Percentiles rank a stretch among this genome's conserved stretches.
Evolutionary conservation across 2,113 vertebrate species (phyloP).

Genomic region (Myrmophylax atrothorax): DNA sequence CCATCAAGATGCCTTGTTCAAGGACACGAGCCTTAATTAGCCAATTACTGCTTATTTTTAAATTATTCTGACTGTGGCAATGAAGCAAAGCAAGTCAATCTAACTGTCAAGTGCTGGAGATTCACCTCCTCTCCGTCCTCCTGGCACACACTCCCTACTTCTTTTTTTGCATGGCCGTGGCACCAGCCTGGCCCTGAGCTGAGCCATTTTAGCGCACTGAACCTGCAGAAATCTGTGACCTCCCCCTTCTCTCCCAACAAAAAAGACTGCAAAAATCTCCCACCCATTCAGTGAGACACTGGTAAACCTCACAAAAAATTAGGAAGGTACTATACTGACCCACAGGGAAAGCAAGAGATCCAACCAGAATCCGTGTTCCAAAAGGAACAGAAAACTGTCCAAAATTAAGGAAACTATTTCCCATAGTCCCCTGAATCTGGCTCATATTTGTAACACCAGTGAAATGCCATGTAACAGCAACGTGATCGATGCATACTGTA

Average conservation of each 20-base stretch:
- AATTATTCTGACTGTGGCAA: neutral
- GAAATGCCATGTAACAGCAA: rapidly evolving
- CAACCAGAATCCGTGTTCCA: neutral
- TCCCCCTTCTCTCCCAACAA: neutral
- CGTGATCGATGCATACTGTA: neutral
- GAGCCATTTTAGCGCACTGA: neutral
- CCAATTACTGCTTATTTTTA: neutral
- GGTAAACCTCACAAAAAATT: neutral
- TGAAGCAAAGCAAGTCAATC: neutral
- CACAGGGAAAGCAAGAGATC: neutral
- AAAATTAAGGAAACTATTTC: neutral
- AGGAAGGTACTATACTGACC: neutral
- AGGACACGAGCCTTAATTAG: neutral
- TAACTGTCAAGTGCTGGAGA: neutral
- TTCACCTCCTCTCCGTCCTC: neutral
- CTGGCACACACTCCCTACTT: rapidly evolving
- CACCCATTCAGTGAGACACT: neutral
- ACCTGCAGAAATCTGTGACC: neutral
- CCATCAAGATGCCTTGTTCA: neutral
- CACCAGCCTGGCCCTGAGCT: neutral
- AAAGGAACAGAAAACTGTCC: neutral
- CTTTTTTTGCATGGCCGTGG: rapidly evolving
- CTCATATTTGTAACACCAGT: constrained; percentile 8
- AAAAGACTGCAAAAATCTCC: neutral
- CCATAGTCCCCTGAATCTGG: neutral